These are phyloP conservation scores for Hypsibius dujardini DNA, from an alignment of 1,140 invertebrate species.

Conservation along the genomic window DNA sequence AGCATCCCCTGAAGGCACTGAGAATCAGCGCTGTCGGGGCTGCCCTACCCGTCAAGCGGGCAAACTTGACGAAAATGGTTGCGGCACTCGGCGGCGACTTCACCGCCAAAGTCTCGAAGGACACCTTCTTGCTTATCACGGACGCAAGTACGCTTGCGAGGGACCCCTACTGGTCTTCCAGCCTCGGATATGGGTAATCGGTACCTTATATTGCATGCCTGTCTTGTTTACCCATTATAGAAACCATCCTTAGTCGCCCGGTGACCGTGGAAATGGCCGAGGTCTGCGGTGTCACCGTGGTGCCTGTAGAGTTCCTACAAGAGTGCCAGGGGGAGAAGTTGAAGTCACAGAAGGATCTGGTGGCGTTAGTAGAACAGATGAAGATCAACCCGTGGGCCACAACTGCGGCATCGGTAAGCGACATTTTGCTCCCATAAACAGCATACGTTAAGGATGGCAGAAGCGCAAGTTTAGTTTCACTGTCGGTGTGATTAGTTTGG, in stretches of 20 bases:
- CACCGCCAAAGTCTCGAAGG: not conserved
- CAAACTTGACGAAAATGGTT: not conserved
- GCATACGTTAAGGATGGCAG: too few relatives aligned
- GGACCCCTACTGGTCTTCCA: not conserved
- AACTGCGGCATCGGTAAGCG: not conserved
- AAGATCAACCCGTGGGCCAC: constrained; percentile 11
- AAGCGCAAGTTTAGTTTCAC: too few relatives aligned
- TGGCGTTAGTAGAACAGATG: not conserved
- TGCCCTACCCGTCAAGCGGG: not conserved
- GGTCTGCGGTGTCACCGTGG: constrained; percentile 52
- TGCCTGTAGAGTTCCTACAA: constrained; percentile 57
- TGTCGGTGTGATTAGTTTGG: too few relatives aligned
- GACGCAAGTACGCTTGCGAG: not conserved
- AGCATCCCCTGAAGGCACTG: not conserved
- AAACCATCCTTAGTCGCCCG: not conserved
- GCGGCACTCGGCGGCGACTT: not conserved
- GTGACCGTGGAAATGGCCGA: constrained; percentile 47
- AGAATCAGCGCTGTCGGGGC: not conserved
- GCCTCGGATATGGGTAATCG: not conserved
- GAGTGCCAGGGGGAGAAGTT: constrained; percentile 31
- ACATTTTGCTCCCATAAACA: not conserved
- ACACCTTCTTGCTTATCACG: not conserved
- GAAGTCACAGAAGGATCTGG: not conserved
- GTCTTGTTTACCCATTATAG: not conserved
- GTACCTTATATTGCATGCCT: not conserved